phyloP scores from a whole-genome alignment of 2,888 invertebrate species.

The Prosapia bicincta region DNA sequence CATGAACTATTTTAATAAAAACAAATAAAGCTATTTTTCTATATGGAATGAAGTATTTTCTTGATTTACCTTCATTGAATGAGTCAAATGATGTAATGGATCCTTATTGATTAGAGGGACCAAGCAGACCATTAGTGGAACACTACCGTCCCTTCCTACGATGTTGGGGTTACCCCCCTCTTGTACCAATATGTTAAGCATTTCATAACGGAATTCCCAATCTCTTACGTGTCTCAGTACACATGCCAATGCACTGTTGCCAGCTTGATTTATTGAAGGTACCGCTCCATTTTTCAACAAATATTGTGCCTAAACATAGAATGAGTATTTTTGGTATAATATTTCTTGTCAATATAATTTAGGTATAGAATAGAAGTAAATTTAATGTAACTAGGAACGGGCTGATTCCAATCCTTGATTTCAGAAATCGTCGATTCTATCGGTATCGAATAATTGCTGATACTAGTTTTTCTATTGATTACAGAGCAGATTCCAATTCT shows the following conservation, averaged over 20 bases:
- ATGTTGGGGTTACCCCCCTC: conserved; percentile 64
- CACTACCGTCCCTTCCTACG: conserved; percentile 67
- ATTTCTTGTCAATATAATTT: too few species aligned
- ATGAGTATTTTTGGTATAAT: too few species aligned
- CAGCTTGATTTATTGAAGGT: conserved; percentile 64
- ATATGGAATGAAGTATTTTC: too few species aligned
- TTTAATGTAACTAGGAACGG: too few species aligned
- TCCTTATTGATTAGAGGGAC: conserved; percentile 73
- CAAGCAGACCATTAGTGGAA: conserved; percentile 69
- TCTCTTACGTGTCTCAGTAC: conserved; percentile 66
- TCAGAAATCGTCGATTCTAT: too few species aligned
- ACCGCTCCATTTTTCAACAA: conserved; percentile 62
- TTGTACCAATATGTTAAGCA: conserved; percentile 56
- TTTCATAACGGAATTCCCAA: conserved; percentile 62
- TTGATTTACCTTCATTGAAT: conserved; percentile 67
- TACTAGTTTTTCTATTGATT: too few species aligned
- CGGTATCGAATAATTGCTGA: too few species aligned
- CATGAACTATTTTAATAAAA: too few species aligned
- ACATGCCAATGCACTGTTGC: conserved; percentile 66
- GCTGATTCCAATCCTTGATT: too few species aligned
- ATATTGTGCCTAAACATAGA: conserved; percentile 46
- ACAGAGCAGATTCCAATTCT: too few species aligned
- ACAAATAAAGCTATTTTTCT: too few species aligned
- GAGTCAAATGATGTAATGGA: conserved; percentile 66
- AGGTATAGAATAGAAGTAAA: too few species aligned